Evolutionary conservation across 2,888 invertebrate species (phyloP), one percentile per base, ranked within the genome.

Genomic region (Mythimna vitellina): DNA sequence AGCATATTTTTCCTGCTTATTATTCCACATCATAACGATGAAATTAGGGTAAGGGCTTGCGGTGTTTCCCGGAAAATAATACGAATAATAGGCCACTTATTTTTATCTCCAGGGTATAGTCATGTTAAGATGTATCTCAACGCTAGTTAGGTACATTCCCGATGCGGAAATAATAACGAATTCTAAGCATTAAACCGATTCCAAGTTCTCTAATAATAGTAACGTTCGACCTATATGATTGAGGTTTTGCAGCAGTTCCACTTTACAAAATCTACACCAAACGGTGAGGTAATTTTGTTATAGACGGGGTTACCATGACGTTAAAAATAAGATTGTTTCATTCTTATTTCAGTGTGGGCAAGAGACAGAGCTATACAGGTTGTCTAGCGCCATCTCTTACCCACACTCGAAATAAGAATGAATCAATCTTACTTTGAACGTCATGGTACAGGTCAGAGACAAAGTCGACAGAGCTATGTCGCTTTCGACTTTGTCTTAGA

Each of bases 1-100:
- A 29, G 2, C 25, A 62, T 69, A 69, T 58, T 17, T 54, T 53
- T 64, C 46, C 62, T 62, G 22, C 56, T 53, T 71, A 62, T 76
- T 76, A 77, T 77, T 71, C 76, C 65, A 61, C 71, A 77, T 65
- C 77, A 61, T 71, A 65, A 76, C 71, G 70, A 57, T 53, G 61
- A 53, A 70, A 70, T 71, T 77, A 77, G 61, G 76, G 12, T 70
- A 77, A 70, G 77, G 76, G 63, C 53, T 54, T 65, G 51, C 29
- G 35, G 35, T 53, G 77, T 70, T 65, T 53, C 61, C 65, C 61
- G 61, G 78, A 17, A 76, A 62, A 77, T 76, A 76, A 76, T 76
- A 71, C 71, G 56, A 57, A 71, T 76, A 76, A 76, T 77, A 65
- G 76, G 56, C 35, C 65, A 71, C 35, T 76, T 61, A 62, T 35